Base-by-base conservation (phyloP, 2,797 vertebrate genomes). In the Nothura maculosa region DNA sequence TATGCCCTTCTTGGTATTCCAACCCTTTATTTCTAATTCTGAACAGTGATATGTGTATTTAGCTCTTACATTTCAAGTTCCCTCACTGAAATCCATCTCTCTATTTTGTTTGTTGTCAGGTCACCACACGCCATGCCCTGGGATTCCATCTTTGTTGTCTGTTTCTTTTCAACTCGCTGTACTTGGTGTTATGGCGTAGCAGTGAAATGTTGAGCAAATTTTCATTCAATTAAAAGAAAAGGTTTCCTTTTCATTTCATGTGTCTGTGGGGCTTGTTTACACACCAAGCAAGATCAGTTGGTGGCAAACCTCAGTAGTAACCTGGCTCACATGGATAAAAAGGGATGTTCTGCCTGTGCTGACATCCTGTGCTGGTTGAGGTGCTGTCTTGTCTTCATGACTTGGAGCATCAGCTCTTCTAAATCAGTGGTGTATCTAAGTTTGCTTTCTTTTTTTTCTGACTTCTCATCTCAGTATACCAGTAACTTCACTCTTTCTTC, bases 51-150 rank as follows among this genome's bases (percentile, higher is more conserved):
- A 17, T 85, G 1, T 47, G 12, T 32, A 12, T 42, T 86, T 58
- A 62, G 42, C 12, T 70, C 47, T 76, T 30, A 47, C 70, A 83
- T 61, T 75, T 66, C 38, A 61, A 63, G 8, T 70, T 86, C 47
- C 14, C 27, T 75, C 14, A 16, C 34, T 52, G 52, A 70, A 66
- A 72, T 62, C 34, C 28, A 52, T 79, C 85, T 81, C 45, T 58
- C 36, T 81, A 4, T 74, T 55, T 85, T 47, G 70, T 52, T 67
- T 79, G 22, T 52, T 70, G 21, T 66, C 42, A 12, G 32, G 66
- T 76, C 34, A 48, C 10, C 0, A 1, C 1, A 0, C 55, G 27
- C 34, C 0, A 0, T 1, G 0, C 17, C 47, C 63, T 62, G 54
- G 52, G 85, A 89, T 32, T 47, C 63, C 32, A 58, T 75, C 34